Evolutionary conservation across 2,113 vertebrate species (phyloP).

Genomic region (Tragulus kanchil): DNA sequence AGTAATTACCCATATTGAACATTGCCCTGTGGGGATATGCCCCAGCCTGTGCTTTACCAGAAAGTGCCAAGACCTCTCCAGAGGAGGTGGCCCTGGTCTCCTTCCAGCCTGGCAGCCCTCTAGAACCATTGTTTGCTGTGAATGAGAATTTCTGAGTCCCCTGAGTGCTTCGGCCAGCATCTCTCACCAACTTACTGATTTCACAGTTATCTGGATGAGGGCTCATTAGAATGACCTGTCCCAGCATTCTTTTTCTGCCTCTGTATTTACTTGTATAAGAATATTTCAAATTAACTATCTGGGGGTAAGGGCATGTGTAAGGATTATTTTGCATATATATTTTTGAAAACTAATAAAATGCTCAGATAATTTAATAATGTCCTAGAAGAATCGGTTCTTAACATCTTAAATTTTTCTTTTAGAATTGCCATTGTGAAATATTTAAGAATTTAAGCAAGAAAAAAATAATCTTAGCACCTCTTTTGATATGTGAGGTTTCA

Average conservation of each 20-base stretch:
- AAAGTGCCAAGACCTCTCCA: neutral
- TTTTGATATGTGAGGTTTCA: neutral
- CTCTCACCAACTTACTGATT: neutral
- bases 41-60: neutral
- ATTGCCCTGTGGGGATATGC: neutral
- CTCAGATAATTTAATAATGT: neutral
- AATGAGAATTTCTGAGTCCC: neutral
- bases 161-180: neutral
- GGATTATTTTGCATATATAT: neutral
- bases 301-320: neutral
- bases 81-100: neutral
- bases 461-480: neutral
- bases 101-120: neutral
- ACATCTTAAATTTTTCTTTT: slow-evolving; percentile 12
- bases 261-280: neutral
- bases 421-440: neutral
- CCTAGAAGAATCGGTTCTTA: neutral
- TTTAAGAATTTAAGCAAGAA: neutral
- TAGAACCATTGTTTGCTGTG: neutral
- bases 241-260: neutral
- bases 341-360: neutral
- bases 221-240: neutral
- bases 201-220: fast-evolving
- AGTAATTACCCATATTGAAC: slow-evolving; percentile 69
- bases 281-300: neutral